Evolutionary conservation across 2,113 vertebrate genomes (phyloP).

Genomic region (Trichechus manatus): DNA sequence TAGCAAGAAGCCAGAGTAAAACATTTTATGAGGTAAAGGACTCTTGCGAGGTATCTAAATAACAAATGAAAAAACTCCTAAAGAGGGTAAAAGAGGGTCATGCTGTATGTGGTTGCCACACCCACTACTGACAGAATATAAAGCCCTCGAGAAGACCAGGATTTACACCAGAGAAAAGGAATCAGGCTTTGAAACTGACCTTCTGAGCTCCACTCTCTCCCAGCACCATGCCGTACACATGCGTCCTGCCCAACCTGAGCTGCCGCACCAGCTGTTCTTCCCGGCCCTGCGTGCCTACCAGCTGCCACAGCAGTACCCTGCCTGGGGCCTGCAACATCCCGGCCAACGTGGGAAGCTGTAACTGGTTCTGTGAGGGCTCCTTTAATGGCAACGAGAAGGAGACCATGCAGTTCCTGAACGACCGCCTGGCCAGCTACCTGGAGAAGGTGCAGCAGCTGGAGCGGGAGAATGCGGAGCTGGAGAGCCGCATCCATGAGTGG

Average conservation of each 20-base stretch:
- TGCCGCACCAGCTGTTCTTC: conserved; percentile 47
- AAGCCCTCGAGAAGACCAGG: conserved; percentile 45
- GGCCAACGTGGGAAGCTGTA: conserved; percentile 61
- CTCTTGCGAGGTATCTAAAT: conserved; percentile 66
- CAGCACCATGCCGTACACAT: conserved; percentile 75
- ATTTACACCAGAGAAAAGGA: conserved; percentile 21
- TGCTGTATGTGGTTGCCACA: conserved; percentile 55
- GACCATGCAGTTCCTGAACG: conserved; percentile 89
- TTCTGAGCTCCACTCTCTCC: conserved; percentile 13
- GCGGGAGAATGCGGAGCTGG: conserved; percentile 86
- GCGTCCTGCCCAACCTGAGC: conserved; percentile 60
- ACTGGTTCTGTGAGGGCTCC: conserved; percentile 68
- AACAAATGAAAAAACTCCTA: conserved; percentile 63
- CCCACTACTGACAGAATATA: conserved; percentile 76
- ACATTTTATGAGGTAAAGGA: conserved; percentile 73
- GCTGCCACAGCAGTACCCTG: not conserved
- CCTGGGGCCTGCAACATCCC: conserved; percentile 76
- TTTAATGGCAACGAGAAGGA: conserved; percentile 61
- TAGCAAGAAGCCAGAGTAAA: conserved; percentile 81
- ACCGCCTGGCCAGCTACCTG: conserved; percentile 90
- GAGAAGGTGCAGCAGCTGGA: conserved; percentile 55
- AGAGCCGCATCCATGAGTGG: conserved; percentile 81
- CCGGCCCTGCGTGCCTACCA: not conserved
- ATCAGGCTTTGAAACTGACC: conserved; percentile 29
- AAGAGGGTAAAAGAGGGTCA: conserved; percentile 47